Conservation (phyloP, 2,113 vertebrate genomes). For the Anser cygnoides region DNA sequence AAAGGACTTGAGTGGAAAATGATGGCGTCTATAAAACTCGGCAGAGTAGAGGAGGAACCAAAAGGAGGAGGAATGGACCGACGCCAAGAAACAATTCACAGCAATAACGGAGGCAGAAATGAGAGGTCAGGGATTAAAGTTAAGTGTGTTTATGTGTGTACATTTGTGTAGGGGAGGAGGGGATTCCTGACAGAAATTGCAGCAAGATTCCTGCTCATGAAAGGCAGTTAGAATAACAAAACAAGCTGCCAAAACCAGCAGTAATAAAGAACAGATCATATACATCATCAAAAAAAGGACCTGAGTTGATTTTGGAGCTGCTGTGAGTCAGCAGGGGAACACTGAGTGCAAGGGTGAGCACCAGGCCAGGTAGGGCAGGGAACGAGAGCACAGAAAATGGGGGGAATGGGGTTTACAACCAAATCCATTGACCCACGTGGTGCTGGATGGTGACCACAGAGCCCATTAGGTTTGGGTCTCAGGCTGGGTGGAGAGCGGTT, state of each 20-base stretch:
- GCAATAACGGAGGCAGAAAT: conserved; percentile 40
- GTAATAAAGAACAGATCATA: background rate
- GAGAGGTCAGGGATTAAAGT: conserved; percentile 44
- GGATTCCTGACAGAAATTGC: conserved; percentile 20
- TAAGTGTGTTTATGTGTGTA: background rate
- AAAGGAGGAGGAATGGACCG: background rate
- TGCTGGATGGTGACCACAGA: background rate
- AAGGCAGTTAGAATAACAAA: conserved; percentile 17
- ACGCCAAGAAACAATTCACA: conserved; percentile 20
- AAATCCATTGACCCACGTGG: background rate
- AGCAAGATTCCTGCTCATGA: background rate
- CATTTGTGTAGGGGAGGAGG: background rate
- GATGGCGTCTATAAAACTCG: conserved; percentile 22
- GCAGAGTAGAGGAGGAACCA: background rate
- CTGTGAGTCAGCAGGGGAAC: background rate
- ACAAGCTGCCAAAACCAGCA: conserved; percentile 43
- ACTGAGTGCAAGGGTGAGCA: background rate
- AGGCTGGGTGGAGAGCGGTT: background rate
- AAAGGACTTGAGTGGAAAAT: conserved; percentile 16
- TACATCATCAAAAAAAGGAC: background rate
- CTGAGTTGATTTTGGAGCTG: background rate
- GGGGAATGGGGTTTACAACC: background rate
- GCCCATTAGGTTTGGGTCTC: fast-evolving
- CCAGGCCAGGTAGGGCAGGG: background rate
- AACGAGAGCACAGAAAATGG: background rate